Conservation (phyloP, 1,140 invertebrate genomes). For the Lepidurus packardi region DNA sequence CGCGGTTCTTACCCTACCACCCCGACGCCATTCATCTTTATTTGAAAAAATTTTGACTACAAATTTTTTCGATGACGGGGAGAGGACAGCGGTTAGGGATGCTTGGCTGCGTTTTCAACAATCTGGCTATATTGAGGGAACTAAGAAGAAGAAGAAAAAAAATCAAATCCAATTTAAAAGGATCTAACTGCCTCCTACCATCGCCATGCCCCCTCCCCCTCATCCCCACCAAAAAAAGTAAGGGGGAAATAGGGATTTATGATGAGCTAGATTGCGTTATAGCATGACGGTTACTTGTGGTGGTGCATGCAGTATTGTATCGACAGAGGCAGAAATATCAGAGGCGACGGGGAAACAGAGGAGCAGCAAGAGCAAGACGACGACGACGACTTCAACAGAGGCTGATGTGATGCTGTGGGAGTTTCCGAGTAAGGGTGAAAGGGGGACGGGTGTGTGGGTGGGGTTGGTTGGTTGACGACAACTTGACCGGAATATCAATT, state of each 20-base stretch:
- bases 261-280: slow-evolving; percentile 21
- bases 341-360: not conserved
- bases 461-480: slow-evolving; percentile 5
- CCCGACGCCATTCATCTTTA: not conserved
- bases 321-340: slow-evolving; percentile 21
- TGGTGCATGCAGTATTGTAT: slow-evolving; percentile 16
- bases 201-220: not conserved
- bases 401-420: not conserved
- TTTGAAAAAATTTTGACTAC: slow-evolving; percentile 1
- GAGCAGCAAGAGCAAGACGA: not conserved
- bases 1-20: not conserved
- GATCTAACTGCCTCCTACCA: not conserved
- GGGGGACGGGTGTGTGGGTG: not conserved
- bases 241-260: not conserved
- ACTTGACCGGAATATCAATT: slow-evolving; percentile 22
- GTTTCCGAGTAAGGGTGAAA: not conserved
- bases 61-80: not conserved
- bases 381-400: not conserved
- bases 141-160: not conserved
- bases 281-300: slow-evolving; percentile 3
- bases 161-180: slow-evolving; percentile 18
- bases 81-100: not conserved
- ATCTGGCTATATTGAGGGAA: not conserved
- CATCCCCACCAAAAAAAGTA: not conserved
- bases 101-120: not conserved